phyloP scores from a whole-genome alignment of 2,113 vertebrate genomes.

The Tretioscincus oriximinensis region DNA sequence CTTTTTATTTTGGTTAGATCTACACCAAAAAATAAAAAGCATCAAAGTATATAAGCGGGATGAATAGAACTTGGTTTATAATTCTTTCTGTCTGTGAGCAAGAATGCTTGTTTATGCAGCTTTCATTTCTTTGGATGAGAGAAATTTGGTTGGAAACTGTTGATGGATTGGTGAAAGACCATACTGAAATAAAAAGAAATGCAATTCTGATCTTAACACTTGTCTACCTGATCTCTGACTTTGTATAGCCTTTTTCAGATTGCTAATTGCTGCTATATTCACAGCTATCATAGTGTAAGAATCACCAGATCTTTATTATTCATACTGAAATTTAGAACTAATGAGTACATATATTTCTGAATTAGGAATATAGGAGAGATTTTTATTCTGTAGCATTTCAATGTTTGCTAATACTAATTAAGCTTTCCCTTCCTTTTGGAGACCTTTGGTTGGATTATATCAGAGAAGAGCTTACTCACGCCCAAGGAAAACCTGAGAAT shows the following conservation, averaged over 20 bases:
- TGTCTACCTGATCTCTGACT: too few species aligned
- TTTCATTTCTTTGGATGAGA: not conserved
- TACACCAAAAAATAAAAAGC: too few species aligned
- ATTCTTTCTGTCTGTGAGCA: not conserved
- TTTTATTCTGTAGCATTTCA: not conserved
- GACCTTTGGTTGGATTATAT: slow-evolving; percentile 95
- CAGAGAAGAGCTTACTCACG: slow-evolving; percentile 82
- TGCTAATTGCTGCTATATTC: not conserved
- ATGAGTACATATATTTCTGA: not conserved
- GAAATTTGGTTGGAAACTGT: not conserved
- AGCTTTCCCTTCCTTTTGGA: slow-evolving; percentile 63
- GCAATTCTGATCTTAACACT: too few species aligned
- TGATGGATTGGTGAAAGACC: not conserved
- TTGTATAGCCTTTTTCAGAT: not conserved
- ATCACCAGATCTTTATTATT: not conserved
- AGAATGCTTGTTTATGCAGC: not conserved
- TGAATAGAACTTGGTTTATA: not conserved
- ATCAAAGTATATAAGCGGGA: not conserved
- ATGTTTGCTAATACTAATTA: slow-evolving; percentile 22
- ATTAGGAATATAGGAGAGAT: not conserved
- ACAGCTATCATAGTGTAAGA: not conserved
- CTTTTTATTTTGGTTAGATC: not conserved
- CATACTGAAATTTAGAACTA: not conserved
- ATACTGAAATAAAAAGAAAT: not conserved
- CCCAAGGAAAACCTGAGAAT: slow-evolving; percentile 84